Evolutionary conservation across 92 coral and sea anemone genomes (phyloP).

Genomic region (Nematostella vectensis): DNA sequence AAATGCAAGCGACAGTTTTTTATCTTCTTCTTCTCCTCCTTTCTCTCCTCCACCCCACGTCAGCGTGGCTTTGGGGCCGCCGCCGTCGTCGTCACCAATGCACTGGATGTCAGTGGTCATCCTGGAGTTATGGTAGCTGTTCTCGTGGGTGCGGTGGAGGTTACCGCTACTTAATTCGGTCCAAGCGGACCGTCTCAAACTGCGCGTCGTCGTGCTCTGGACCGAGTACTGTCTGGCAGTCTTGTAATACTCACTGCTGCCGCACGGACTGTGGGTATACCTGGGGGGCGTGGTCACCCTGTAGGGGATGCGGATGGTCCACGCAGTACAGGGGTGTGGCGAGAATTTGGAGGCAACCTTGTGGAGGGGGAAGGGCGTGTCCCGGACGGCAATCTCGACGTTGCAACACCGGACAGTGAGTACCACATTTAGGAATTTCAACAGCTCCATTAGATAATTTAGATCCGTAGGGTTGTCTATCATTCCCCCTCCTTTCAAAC

Average conservation of each 20-base stretch:
- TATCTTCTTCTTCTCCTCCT: too few relatives aligned
- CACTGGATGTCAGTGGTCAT: not conserved
- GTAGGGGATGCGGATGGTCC: constrained; percentile 59
- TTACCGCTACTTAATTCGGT: constrained; percentile 16
- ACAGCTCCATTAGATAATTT: too few relatives aligned
- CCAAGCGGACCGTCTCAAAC: constrained; percentile 2
- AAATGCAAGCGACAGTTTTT: too few relatives aligned
- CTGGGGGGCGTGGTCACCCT: constrained; percentile 71
- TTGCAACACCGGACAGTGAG: constrained; percentile 71
- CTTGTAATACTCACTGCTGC: constrained; percentile 67
- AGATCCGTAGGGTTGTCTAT: too few relatives aligned
- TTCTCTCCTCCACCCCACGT: too few relatives aligned
- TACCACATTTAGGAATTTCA: not conserved
- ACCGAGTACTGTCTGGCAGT: not conserved
- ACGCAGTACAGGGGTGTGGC: constrained; percentile 39
- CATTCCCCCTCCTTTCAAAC: too few relatives aligned
- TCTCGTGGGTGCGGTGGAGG: not conserved
- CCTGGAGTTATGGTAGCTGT: not conserved
- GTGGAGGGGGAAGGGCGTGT: constrained; percentile 74
- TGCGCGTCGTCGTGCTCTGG: constrained; percentile 23
- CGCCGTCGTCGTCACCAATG: not conserved
- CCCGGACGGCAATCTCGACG: constrained; percentile 43
- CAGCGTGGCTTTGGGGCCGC: not conserved
- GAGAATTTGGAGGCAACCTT: constrained; percentile 27
- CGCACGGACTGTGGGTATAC: constrained; percentile 45